Percentiles rank a stretch among this genome's conserved stretches.
phyloP scores from a whole-genome alignment of 1,140 invertebrate species.

The Drosophila azteca region DNA sequence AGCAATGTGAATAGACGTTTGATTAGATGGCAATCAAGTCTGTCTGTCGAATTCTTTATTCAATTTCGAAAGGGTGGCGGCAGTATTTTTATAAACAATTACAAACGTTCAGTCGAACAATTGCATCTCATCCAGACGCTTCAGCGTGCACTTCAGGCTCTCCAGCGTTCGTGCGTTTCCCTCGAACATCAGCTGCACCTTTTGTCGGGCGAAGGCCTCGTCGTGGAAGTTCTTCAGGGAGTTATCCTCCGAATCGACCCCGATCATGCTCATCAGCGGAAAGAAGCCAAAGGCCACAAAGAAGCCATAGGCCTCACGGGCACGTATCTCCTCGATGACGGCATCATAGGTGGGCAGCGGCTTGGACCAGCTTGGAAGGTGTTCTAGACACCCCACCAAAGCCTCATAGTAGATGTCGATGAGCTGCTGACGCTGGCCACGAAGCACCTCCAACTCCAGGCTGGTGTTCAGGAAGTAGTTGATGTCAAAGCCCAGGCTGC shows the following conservation, averaged over 20 bases:
- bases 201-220: conserved; percentile 68
- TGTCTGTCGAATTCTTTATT: conserved; percentile 3
- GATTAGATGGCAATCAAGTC: too few species aligned
- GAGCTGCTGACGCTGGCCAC: conserved; percentile 70
- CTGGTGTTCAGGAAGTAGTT: conserved; percentile 82
- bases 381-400: conserved; percentile 73
- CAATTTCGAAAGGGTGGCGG: background rate
- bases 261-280: conserved; percentile 77
- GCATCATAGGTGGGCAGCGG: conserved; percentile 76
- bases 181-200: conserved; percentile 76
- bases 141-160: conserved; percentile 61
- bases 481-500: conserved; percentile 78
- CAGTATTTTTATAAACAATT: background rate
- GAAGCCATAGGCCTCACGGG: conserved; percentile 76
- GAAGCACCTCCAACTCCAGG: conserved; percentile 67
- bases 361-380: conserved; percentile 76
- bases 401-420: conserved; percentile 71
- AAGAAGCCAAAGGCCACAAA: conserved; percentile 78
- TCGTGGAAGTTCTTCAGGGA: conserved; percentile 76
- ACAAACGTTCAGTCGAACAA: conserved; percentile 60
- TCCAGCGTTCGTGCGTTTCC: conserved; percentile 72
- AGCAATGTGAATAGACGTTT: too few species aligned
- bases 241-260: conserved; percentile 75
- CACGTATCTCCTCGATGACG: conserved; percentile 67
- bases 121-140: conserved; percentile 73